Evolutionary conservation across 2,888 invertebrate genomes (phyloP).

Genomic region (Melinaea menophilus): DNA sequence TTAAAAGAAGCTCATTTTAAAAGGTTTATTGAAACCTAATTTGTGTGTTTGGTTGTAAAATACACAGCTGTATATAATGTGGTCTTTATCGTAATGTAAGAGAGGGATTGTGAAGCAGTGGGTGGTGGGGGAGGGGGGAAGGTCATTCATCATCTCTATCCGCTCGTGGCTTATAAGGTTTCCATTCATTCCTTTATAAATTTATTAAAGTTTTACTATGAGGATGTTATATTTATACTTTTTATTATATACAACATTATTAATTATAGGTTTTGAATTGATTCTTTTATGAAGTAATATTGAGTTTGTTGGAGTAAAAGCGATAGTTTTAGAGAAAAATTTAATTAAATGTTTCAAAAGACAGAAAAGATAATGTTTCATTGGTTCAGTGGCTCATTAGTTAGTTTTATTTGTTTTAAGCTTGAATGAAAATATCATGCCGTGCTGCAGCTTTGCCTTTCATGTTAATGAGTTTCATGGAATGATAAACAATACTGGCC

Average conservation of each 20-base stretch:
- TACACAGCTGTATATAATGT: slow-evolving; percentile 9
- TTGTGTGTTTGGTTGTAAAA: no score
- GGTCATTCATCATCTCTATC: slow-evolving; percentile 18
- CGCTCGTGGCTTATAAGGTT: not conserved
- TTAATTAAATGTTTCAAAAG: no score
- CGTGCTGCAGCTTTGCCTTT: slow-evolving; percentile 19
- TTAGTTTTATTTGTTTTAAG: slow-evolving; percentile 17
- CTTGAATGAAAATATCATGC: slow-evolving; percentile 22
- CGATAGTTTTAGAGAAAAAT: no score
- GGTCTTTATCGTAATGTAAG: slow-evolving; percentile 14
- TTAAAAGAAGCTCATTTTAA: no score
- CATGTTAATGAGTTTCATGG: slow-evolving; percentile 25
- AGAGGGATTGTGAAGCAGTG: slow-evolving; percentile 13
- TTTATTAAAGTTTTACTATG: slow-evolving; percentile 1
- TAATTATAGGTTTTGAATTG: no score
- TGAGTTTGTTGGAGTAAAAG: no score
- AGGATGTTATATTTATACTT: no score
- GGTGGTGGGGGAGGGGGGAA: not conserved
- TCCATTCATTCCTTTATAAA: not conserved
- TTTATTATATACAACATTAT: no score
- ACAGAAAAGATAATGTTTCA: no score
- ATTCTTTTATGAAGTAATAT: no score
- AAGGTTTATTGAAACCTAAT: no score
- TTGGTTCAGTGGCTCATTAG: slow-evolving; percentile 12
- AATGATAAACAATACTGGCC: no score